Conservation (phyloP, 1,140 invertebrate genomes). For the Dysdera silvatica region DNA sequence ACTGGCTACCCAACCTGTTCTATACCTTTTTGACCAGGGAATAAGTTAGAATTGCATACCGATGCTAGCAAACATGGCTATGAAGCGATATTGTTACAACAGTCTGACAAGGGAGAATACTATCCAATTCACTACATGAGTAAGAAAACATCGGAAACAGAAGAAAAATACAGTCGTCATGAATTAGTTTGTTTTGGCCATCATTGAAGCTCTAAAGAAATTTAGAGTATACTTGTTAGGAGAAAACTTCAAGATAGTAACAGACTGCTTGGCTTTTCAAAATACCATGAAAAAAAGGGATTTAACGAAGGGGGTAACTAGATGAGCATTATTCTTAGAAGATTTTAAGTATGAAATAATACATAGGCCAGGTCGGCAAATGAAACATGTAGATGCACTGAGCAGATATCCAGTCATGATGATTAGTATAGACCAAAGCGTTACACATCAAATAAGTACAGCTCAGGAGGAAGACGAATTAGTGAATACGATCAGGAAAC, state of each 20-base stretch:
- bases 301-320: background rate
- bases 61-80: conserved; percentile 45
- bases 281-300: conserved; percentile 9
- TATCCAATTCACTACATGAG: background rate
- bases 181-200: background rate
- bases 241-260: conserved; percentile 16
- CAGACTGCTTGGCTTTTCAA: conserved; percentile 12
- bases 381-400: conserved; percentile 8
- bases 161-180: conserved; percentile 1
- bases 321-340: conserved; percentile 1
- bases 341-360: conserved; percentile 12
- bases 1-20: conserved; percentile 32
- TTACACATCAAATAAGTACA: background rate
- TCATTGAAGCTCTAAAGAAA: conserved; percentile 4
- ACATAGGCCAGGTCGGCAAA: conserved; percentile 2
- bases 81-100: conserved; percentile 48
- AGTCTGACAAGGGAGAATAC: conserved; percentile 31
- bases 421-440: background rate
- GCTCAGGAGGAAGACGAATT: background rate
- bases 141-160: background rate
- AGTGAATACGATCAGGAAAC: background rate
- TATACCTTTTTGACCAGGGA: conserved; percentile 32
- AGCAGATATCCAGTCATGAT: background rate
- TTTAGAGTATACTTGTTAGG: no score
- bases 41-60: conserved; percentile 11